These are phyloP conservation scores for Cheilosia grossa DNA, from an alignment of 2,888 invertebrate species.

Conservation along the genomic window DNA sequence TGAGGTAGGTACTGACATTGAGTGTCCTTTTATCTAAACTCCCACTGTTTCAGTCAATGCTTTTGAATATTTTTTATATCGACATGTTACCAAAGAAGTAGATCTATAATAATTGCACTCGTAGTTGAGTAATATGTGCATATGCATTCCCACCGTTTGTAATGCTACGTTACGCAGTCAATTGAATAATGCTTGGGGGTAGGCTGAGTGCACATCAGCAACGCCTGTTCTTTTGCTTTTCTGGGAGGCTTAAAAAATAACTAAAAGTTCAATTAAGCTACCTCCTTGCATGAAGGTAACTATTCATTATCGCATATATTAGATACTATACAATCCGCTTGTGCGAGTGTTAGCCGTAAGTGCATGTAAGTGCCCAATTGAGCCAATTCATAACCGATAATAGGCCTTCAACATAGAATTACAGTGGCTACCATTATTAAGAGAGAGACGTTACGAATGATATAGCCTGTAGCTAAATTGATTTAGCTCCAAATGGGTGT, in stretches of 20 bases:
- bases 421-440: constrained; percentile 11
- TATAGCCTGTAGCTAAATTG: constrained; percentile 45
- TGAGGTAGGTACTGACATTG: too few relatives aligned
- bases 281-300: constrained; percentile 37
- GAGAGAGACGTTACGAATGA: constrained; percentile 21
- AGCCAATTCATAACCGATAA: constrained; percentile 39
- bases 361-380: constrained; percentile 24
- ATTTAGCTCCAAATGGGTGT: constrained; percentile 54
- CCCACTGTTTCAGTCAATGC: too few relatives aligned
- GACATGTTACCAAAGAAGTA: too few relatives aligned
- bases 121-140: too few relatives aligned
- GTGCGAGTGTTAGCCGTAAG: too few relatives aligned
- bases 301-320: constrained; percentile 37
- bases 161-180: not conserved
- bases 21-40: too few relatives aligned
- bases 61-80: too few relatives aligned
- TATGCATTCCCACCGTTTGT: constrained; percentile 1
- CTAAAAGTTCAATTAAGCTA: constrained; percentile 52
- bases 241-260: constrained; percentile 43
- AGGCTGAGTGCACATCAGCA: constrained; percentile 10
- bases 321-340: too few relatives aligned
- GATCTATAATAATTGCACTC: too few relatives aligned
- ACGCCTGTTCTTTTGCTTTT: constrained; percentile 18
- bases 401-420: constrained; percentile 35
- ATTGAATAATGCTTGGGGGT: not conserved